Evolutionary conservation across 2,797 vertebrate genomes (phyloP), one percentile per base, ranked within the genome.

Genomic region (Schizothorax lantsangensis): DNA sequence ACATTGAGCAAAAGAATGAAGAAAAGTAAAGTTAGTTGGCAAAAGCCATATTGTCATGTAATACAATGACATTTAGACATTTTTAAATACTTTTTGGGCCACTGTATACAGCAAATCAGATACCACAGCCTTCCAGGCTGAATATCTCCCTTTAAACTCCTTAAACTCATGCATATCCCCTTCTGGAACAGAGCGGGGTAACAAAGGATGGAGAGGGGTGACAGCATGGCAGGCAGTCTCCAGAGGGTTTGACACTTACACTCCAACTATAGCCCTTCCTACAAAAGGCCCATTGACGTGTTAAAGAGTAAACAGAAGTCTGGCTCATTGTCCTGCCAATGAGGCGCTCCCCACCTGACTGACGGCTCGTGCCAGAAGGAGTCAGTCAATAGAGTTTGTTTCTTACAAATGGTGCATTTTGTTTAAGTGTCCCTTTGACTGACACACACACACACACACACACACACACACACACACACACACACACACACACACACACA

Each of bases 221-320:
- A 87, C 85, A 89, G 88, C 86, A 87, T 89, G 90, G 83, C 68
- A 59, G 69, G 80, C 52, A n/a, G 78, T 89, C 90, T 90, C 83
- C 81, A 69, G 69, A 91, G 86, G 77, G 66, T 79, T 87, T 82
- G 78, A 87, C 89, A 90, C 87, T 88, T 89, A 89, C 87, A 88
- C 87, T 86, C 40, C 74, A 88, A 82, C 87, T 78, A 79, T 49
- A 64, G 86, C 21, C 79, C 71, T 62, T 36, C 40, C 85, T 91
- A 91, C 93, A 91, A 92, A 92, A 90, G 91, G 89, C 45, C 90
- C 89, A 95, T 94, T 96, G 95, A 95, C 89, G 90, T 95, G 95
- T 92, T 94, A 95, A 95, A 93, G 89, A 93, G 93, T 92, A 94
- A 95, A 95, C 93, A 94, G 83, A 92, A 90, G 92, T 92, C 91